Base-by-base conservation (phyloP, 2,113 vertebrate genomes). In the Pteronura brasiliensis region DNA sequence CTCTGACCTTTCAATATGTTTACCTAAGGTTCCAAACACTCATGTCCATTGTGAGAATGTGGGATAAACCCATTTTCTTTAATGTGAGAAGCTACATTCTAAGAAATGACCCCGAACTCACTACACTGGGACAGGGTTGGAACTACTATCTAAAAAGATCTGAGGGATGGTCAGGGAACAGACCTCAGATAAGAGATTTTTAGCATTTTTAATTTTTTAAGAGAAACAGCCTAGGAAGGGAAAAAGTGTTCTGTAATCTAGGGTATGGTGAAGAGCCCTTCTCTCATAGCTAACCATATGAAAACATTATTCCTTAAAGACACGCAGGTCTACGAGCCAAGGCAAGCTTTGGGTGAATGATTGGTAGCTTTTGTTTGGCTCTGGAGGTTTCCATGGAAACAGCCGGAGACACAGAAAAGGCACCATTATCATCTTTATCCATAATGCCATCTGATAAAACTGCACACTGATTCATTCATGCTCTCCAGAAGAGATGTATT, bases 381-480 rank as follows among this genome's bases (percentile, higher is more conserved):
- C 93, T 96, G 65, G 44, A 98, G 88, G 88, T 93, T 97, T 97
- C 97, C 89, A 80, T 93, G 92, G 88, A 97, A 98, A 96, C 92
- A 81, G 96, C 85, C 90, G 93, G 88, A 96, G 92, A 98, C 97
- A 98, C 77, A 90, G 97, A 97, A 98, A 97, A 13, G 92, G 95
- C 96, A 95, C 88, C 65, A 97, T 93, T 90, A 69, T 69, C 93
- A 82, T 98, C 92, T 96, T 88, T 67, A 93, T 95, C 92, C 83
- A 17, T 93, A 96, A 97, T 82, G 95, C 1, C 63, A 88, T 65
- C 80, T 4, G 6, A 95, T 88, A 94, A 92, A 96, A 92, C 6
- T 69, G 86, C 57, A 81, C 31, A 94, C 34, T 21, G 95, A 96
- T 95, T 97, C 42, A 11, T 95, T 97, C 47, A 71, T 71, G 86